phyloP scores from a whole-genome alignment of 30 jellyfish, hydroid and myxozoan species.

The Catostylus mosaicus region DNA sequence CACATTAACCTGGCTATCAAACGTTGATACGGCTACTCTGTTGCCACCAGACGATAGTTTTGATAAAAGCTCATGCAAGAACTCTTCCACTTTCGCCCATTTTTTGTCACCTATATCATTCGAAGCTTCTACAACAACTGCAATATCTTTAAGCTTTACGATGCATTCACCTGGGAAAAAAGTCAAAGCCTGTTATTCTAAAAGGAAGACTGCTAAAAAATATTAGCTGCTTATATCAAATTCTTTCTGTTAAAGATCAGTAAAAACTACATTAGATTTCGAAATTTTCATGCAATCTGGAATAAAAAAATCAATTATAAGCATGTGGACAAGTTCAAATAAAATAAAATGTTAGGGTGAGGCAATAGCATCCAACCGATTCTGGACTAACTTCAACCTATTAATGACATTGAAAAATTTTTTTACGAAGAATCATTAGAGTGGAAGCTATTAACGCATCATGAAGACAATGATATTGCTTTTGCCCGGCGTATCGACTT shows the following conservation, averaged over 20 bases:
- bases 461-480: neutral
- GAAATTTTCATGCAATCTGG: neutral
- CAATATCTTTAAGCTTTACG: conserved; percentile 14
- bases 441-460: neutral
- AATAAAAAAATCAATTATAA: too few relatives aligned
- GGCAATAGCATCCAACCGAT: neutral
- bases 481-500: neutral
- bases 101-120: neutral
- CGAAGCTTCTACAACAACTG: conserved; percentile 42
- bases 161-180: conserved; percentile 26
- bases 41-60: conserved; percentile 5
- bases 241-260: neutral
- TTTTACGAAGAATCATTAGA: too few relatives aligned
- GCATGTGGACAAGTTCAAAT: neutral
- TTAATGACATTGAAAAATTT: too few relatives aligned
- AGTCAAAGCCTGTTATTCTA: neutral
- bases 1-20: neutral
- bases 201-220: neutral
- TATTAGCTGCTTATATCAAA: too few relatives aligned
- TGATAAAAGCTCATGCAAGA: conserved; percentile 7
- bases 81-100: conserved; percentile 12
- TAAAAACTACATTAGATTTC: neutral
- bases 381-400: neutral
- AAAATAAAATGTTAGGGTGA: too few relatives aligned
- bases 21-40: conserved; percentile 28